Evolutionary conservation across 2,888 invertebrate genomes (phyloP).

Genomic region (Dasypolia templi): DNA sequence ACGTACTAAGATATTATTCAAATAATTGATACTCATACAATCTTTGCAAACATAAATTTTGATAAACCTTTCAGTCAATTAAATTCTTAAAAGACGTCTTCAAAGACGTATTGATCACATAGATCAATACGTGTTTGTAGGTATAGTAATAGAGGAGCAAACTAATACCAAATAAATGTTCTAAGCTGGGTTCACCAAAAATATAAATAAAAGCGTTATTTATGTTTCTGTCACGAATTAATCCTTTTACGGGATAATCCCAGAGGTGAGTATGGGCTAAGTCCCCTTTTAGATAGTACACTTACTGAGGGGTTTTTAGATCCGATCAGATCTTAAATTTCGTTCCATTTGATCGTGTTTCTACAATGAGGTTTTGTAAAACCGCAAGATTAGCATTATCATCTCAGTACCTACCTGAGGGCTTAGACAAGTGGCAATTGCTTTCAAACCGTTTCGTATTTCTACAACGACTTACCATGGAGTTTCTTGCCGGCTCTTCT

Average conservation of each 20-base stretch:
- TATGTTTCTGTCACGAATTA: slow-evolving; percentile 36
- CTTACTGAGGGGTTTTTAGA: not conserved
- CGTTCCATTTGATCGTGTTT: slow-evolving; percentile 21
- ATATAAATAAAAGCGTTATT: slow-evolving; percentile 36
- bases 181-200: slow-evolving; percentile 19
- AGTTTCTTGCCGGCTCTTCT: no score
- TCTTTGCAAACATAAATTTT: not conserved
- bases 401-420: not conserved
- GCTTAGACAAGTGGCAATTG: not conserved
- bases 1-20: not conserved
- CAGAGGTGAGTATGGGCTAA: slow-evolving; percentile 19
- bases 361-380: slow-evolving; percentile 12
- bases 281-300: slow-evolving; percentile 2
- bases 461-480: not conserved
- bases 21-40: not conserved
- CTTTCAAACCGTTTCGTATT: not conserved
- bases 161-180: slow-evolving; percentile 39
- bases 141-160: no score
- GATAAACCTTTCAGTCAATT: slow-evolving; percentile 10
- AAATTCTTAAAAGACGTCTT: slow-evolving; percentile 27
- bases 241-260: slow-evolving; percentile 19
- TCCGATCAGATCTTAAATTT: slow-evolving; percentile 18
- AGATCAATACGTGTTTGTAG: slow-evolving; percentile 32
- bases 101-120: slow-evolving; percentile 37
- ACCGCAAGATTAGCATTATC: not conserved